Conservation (phyloP, 2,888 invertebrate species). For the Megamerina dolium region DNA sequence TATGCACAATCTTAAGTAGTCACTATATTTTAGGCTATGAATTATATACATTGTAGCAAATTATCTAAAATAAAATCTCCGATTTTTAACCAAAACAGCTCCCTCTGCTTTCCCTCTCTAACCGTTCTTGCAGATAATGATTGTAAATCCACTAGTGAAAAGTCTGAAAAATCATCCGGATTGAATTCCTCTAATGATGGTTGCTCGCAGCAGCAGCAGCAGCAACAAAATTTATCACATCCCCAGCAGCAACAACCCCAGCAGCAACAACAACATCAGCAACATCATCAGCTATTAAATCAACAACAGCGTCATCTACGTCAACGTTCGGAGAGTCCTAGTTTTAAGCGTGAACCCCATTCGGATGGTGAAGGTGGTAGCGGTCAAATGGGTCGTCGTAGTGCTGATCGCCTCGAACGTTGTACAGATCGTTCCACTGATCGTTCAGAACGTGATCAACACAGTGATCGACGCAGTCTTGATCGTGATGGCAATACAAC, state of each 20-base stretch:
- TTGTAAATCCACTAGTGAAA: slow-evolving; percentile 43
- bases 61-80: slow-evolving; percentile 10
- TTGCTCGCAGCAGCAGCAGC: slow-evolving; percentile 20
- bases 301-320: slow-evolving; percentile 26
- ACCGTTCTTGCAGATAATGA: slow-evolving; percentile 43
- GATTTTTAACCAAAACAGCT: slow-evolving; percentile 33
- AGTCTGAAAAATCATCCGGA: slow-evolving; percentile 40
- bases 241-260: slow-evolving; percentile 3
- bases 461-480: slow-evolving; percentile 33
- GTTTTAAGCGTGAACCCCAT: slow-evolving; percentile 43
- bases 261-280: slow-evolving; percentile 12
- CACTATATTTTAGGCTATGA: no score
- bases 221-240: slow-evolving; percentile 6
- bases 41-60: no score
- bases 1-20: no score
- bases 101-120: slow-evolving; percentile 32
- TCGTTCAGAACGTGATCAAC: slow-evolving; percentile 22
- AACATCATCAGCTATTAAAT: slow-evolving; percentile 18
- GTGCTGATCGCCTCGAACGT: slow-evolving; percentile 33
- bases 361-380: slow-evolving; percentile 45
- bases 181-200: slow-evolving; percentile 32
- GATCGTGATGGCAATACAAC: slow-evolving; percentile 29
- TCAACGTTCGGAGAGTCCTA: slow-evolving; percentile 42
- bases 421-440: slow-evolving; percentile 25
- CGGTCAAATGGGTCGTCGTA: slow-evolving; percentile 26